Conservation (phyloP, 1,140 invertebrate species). For the Zelostemma sp. region DNA sequence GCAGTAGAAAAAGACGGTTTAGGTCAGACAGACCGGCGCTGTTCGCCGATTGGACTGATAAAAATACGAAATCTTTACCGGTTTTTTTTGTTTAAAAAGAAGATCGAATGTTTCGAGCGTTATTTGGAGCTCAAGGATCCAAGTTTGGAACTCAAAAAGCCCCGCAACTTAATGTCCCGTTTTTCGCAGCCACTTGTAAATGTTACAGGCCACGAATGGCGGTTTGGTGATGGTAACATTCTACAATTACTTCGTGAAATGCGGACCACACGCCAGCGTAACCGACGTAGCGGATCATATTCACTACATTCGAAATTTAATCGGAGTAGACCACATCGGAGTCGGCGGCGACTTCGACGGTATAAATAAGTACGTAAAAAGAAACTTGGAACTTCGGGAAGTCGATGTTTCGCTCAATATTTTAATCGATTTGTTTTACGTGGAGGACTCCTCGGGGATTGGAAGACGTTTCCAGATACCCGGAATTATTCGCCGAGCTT, state of each 20-base stretch:
- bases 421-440: conserved; percentile 49
- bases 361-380: conserved; percentile 72
- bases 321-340: conserved; percentile 74
- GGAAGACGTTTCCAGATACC: conserved; percentile 93
- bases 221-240: conserved; percentile 93
- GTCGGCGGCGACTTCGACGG: conserved; percentile 74
- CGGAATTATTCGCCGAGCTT: conserved; percentile 85
- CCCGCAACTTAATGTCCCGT: no score
- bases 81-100: no score
- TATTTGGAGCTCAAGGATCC: not conserved
- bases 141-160: no score
- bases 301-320: conserved; percentile 74
- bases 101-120: no score
- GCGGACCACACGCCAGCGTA: conserved; percentile 78
- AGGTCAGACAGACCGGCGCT: no score
- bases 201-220: conserved; percentile 80
- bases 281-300: conserved; percentile 78
- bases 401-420: conserved; percentile 1
- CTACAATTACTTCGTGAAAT: conserved; percentile 88
- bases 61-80: no score
- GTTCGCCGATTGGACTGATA: no score
- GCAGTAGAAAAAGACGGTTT: no score
- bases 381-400: no score
- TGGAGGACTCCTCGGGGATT: conserved; percentile 85
- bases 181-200: no score